A percentile compares a stretch with the other conserved stretches of the same genome.
Conservation (phyloP, 1,140 invertebrate species). For the Eriosoma lanigerum region DNA sequence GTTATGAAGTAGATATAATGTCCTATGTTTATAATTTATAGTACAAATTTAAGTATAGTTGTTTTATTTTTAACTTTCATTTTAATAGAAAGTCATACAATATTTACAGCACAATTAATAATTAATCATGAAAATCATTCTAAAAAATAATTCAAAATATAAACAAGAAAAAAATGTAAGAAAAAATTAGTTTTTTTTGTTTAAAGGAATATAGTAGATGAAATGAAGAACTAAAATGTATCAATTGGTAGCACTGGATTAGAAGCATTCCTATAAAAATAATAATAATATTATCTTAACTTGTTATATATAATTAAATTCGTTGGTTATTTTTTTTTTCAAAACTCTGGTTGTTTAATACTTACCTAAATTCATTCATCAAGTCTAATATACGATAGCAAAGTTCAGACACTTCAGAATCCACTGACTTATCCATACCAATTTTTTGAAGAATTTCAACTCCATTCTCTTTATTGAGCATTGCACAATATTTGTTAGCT, state of each 20-base stretch:
- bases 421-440: conserved; percentile 57
- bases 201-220: conserved; percentile 12
- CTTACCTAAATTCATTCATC: conserved; percentile 47
- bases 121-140: conserved; percentile 11
- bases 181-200: conserved; percentile 2
- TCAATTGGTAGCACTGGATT: conserved; percentile 35
- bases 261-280: conserved; percentile 36
- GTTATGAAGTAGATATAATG: background rate
- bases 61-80: background rate
- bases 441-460: conserved; percentile 62
- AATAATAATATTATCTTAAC: background rate
- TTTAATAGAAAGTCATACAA: conserved; percentile 15
- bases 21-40: too few relatives aligned
- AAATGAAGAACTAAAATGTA: conserved; percentile 21
- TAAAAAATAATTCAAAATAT: conserved; percentile 2
- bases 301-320: background rate
- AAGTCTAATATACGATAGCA: conserved; percentile 28
- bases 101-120: conserved; percentile 21
- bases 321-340: background rate
- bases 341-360: background rate
- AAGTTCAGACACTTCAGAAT: conserved; percentile 56
- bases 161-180: background rate
- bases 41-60: background rate
- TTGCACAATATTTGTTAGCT: conserved; percentile 74
- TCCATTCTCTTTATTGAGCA: conserved; percentile 70